Conservation (phyloP, 1,140 invertebrate species). For the silkworm (Bombyx mori) region ASM3026992v2 NC_085125.1:8138501-8139000, state of each 20-base stretch:
- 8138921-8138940: conserved; percentile 5
- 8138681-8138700: too few relatives aligned
- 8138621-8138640: too few relatives aligned
- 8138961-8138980: neutral
- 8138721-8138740: too few relatives aligned
- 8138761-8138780: neutral
- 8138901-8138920: conserved; percentile 1
- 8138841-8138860: conserved; percentile 11
- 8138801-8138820: neutral
- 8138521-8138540: too few relatives aligned
- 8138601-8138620: too few relatives aligned
- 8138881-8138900: conserved; percentile 13
- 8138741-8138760: neutral
- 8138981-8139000: conserved; percentile 1
- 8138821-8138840: neutral
- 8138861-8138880: conserved; percentile 3
- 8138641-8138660: too few relatives aligned
- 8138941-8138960: conserved; percentile 1
- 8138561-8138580: too few relatives aligned
- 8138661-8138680: too few relatives aligned
- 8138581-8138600: too few relatives aligned
- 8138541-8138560: too few relatives aligned
- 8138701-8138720: too few relatives aligned
- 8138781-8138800: neutral
- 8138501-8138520: too few relatives aligned